Percentiles rank a stretch among this genome's conserved stretches.
Conservation (phyloP, 2,797 vertebrate species). For the Chlorospingus flavigularis region DNA sequence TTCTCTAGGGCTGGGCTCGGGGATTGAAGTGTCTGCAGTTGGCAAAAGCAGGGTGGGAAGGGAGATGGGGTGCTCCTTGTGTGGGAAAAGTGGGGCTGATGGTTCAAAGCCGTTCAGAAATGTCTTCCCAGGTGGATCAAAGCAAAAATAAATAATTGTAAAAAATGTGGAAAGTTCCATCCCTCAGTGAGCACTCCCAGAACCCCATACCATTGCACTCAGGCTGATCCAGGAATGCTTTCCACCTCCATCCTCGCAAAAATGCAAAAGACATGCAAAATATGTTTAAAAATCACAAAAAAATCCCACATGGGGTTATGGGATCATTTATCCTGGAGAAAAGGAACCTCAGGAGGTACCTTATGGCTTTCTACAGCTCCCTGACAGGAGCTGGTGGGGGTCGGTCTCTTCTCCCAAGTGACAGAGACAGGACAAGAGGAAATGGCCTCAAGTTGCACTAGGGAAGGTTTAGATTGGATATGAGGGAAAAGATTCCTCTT, state of each 20-base stretch:
- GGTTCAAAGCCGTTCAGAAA: rapidly evolving
- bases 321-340: neutral
- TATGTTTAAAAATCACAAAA: neutral
- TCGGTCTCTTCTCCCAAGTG: neutral
- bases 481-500: too few species aligned
- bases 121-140: neutral
- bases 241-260: rapidly evolving
- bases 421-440: neutral
- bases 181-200: rapidly evolving
- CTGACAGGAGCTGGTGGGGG: neutral
- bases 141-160: neutral
- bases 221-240: rapidly evolving
- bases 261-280: rapidly evolving
- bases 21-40: neutral
- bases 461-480: neutral
- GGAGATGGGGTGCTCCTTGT: neutral
- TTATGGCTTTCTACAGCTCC: neutral
- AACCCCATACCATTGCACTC: rapidly evolving
- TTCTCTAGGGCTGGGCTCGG: too few species aligned
- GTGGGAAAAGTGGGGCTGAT: neutral
- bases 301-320: neutral
- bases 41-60: neutral
- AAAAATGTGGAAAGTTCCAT: rapidly evolving
- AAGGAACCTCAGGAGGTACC: neutral
- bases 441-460: neutral